Percentiles rank a stretch among this genome's conserved stretches.
Conservation (phyloP, 2,888 invertebrate genomes). For the Colletes collaris region DNA sequence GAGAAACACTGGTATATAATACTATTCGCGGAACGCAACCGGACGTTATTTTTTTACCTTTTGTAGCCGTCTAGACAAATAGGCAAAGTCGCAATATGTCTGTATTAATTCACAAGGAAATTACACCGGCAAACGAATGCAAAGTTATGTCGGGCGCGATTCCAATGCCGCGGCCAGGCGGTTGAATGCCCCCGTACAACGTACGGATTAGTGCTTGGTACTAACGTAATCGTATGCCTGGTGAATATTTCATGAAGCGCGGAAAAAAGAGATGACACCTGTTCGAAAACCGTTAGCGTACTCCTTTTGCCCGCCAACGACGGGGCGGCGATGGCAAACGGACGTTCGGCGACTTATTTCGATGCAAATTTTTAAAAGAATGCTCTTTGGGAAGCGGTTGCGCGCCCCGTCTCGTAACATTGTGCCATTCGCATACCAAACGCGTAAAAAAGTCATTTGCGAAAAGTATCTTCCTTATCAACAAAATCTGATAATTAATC, state of each 20-base stretch:
- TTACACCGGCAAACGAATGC: slow-evolving; percentile 66
- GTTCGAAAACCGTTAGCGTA: slow-evolving; percentile 76
- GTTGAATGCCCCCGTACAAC: slow-evolving; percentile 66
- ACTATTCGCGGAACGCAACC: too few species aligned
- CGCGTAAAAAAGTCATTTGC: too few species aligned
- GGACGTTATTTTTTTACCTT: neutral
- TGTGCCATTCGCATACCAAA: too few species aligned
- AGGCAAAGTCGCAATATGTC: slow-evolving; percentile 46
- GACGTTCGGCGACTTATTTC: slow-evolving; percentile 71
- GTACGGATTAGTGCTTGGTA: slow-evolving; percentile 69
- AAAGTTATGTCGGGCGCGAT: slow-evolving; percentile 71
- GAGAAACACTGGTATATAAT: too few species aligned
- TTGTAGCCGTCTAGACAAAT: slow-evolving; percentile 30
- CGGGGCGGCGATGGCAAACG: slow-evolving; percentile 67
- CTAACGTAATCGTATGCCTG: slow-evolving; percentile 77
- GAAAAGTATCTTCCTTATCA: too few species aligned
- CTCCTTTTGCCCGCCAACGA: slow-evolving; percentile 75
- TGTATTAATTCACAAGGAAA: slow-evolving; percentile 58
- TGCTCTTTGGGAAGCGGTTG: slow-evolving; percentile 43
- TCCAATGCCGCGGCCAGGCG: slow-evolving; percentile 38
- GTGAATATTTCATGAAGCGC: slow-evolving; percentile 80
- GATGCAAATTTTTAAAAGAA: slow-evolving; percentile 76
- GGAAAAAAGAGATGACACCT: slow-evolving; percentile 79
- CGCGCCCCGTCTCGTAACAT: neutral
- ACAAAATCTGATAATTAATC: too few species aligned